phyloP scores from a whole-genome alignment of 2,797 vertebrate genomes.

The Notoglanidium macrostoma region DNA sequence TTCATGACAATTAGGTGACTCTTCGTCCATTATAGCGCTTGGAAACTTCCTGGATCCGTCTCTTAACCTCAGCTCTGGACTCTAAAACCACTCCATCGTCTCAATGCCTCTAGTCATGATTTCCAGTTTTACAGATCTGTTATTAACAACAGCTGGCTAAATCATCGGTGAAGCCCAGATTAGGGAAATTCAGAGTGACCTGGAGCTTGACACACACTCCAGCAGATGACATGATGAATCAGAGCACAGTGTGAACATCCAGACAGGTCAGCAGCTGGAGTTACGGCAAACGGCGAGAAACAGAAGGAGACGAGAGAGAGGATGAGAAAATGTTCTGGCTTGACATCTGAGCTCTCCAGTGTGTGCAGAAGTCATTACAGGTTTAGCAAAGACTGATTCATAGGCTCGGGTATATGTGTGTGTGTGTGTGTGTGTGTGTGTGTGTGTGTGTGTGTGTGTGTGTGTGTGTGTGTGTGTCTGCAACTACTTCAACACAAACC shows the following conservation, averaged over 20 bases:
- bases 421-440: neutral
- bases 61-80: neutral
- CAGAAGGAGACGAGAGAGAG: neutral
- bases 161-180: neutral
- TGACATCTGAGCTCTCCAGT: neutral
- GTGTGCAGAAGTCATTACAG: constrained; percentile 6
- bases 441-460: neutral
- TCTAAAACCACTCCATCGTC: neutral
- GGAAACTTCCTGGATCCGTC: neutral
- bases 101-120: neutral
- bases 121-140: neutral
- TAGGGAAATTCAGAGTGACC: constrained; percentile 16
- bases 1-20: neutral
- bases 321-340: constrained; percentile 1
- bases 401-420: neutral
- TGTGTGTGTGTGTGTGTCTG: neutral
- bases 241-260: constrained; percentile 2
- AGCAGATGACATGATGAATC: neutral
- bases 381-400: neutral
- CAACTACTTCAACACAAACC: no score
- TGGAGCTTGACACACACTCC: neutral
- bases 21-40: neutral
- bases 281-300: neutral
- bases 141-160: neutral
- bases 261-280: constrained; percentile 8